Conservation (phyloP, 2,797 vertebrate genomes). For the Pantherophis vulpinus region DNA sequence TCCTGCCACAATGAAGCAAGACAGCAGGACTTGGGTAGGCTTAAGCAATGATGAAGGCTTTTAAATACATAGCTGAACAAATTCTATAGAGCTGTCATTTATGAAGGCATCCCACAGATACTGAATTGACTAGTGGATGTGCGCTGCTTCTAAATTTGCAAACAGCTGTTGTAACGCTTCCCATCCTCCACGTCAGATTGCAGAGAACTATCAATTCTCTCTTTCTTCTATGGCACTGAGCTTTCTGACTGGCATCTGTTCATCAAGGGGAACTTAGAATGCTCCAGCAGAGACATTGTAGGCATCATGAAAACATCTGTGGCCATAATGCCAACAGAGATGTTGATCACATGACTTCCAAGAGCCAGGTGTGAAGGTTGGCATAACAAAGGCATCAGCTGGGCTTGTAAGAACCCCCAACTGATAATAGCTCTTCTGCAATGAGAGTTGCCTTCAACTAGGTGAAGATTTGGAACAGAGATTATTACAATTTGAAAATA, state of each 20-base stretch:
- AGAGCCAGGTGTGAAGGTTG: background rate
- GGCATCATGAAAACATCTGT: slow-evolving; percentile 27
- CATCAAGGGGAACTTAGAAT: slow-evolving; percentile 7
- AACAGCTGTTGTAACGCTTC: slow-evolving; percentile 33
- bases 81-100: background rate
- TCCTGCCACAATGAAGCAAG: background rate
- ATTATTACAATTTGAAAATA: background rate
- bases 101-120: slow-evolving; percentile 26
- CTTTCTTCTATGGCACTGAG: background rate
- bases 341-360: rapidly evolving
- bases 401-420: background rate
- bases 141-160: slow-evolving; percentile 28
- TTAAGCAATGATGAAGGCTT: slow-evolving; percentile 26
- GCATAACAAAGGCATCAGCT: background rate
- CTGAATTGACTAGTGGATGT: slow-evolving; percentile 11
- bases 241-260: background rate
- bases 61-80: slow-evolving; percentile 31
- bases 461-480: background rate
- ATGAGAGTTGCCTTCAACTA: background rate
- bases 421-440: background rate
- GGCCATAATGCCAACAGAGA: background rate
- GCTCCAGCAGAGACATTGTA: background rate
- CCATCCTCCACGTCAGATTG: background rate
- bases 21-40: background rate
- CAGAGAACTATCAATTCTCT: slow-evolving; percentile 8